These are phyloP conservation scores for Euclidia mi DNA, from an alignment of 2,888 invertebrate species.

Conservation along the genomic window DNA sequence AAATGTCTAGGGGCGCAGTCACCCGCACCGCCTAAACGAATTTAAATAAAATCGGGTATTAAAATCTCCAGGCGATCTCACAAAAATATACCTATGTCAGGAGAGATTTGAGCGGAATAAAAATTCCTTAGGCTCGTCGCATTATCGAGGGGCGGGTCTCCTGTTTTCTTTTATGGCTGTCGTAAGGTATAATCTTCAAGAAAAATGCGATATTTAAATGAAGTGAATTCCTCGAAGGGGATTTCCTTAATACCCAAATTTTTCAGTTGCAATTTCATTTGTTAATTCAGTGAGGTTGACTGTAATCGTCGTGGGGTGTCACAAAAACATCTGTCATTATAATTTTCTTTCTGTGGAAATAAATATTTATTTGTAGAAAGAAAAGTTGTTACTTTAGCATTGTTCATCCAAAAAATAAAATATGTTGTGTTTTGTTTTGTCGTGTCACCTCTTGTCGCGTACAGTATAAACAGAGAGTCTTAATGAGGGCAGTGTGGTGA, in stretches of 20 bases:
- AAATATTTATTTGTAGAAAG: neutral
- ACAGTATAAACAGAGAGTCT: constrained; percentile 79
- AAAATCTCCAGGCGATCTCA: constrained; percentile 87
- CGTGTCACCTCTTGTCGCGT: constrained; percentile 72
- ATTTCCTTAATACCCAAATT: constrained; percentile 81
- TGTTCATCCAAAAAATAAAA: constrained; percentile 15
- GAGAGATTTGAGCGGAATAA: constrained; percentile 89
- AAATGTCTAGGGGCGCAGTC: constrained; percentile 85
- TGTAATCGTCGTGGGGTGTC: constrained; percentile 64
- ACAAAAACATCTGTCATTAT: constrained; percentile 60
- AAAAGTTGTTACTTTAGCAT: neutral
- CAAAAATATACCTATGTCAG: constrained; percentile 89
- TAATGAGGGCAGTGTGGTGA: constrained; percentile 72
- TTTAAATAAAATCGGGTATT: constrained; percentile 89
- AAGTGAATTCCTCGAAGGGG: constrained; percentile 86
- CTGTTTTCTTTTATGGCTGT: constrained; percentile 90
- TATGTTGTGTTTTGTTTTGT: constrained; percentile 59
- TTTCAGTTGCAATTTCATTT: constrained; percentile 82
- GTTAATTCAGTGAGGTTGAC: constrained; percentile 75
- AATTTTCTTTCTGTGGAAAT: constrained; percentile 34
- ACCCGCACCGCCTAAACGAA: constrained; percentile 86
- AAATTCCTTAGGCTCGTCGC: constrained; percentile 88
- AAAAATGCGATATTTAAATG: constrained; percentile 90
- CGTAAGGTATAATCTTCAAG: constrained; percentile 90
- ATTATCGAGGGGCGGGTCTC: constrained; percentile 87